Evolutionary conservation across 2,888 invertebrate genomes (phyloP).

Genomic region (Lepas anatifera): DNA sequence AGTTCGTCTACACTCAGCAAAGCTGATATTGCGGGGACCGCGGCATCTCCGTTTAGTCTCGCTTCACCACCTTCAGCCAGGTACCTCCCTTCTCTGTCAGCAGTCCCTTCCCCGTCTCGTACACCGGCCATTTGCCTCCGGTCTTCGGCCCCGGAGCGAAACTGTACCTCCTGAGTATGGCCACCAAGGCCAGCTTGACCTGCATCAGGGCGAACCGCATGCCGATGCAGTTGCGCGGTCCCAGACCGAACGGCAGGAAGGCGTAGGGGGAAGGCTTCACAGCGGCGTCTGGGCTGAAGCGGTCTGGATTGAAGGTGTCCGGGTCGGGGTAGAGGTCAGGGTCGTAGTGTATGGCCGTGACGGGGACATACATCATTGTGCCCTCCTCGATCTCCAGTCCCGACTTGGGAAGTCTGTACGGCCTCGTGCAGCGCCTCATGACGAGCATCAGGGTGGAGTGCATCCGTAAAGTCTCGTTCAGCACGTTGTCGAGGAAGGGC

Average conservation of each 20-base stretch:
- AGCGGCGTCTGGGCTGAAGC: constrained; percentile 12
- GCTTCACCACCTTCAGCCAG: not conserved
- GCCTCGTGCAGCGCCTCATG: not conserved
- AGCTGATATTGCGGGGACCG: too few relatives aligned
- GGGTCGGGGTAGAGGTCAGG: constrained; percentile 13
- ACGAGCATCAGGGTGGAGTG: constrained; percentile 30
- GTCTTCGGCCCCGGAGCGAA: not conserved
- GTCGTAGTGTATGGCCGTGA: constrained; percentile 16
- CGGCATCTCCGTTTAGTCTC: not conserved
- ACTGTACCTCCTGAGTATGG: not conserved
- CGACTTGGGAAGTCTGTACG: not conserved
- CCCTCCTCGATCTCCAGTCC: not conserved
- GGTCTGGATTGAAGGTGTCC: constrained; percentile 16
- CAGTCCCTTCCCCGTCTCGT: not conserved
- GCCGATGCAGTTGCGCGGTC: constrained; percentile 17
- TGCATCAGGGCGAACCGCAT: constrained; percentile 15
- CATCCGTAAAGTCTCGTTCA: constrained; percentile 35
- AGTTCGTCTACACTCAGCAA: too few relatives aligned
- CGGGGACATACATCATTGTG: not conserved
- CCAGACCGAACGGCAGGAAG: constrained; percentile 15
- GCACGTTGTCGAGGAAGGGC: constrained; percentile 36
- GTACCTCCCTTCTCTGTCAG: not conserved
- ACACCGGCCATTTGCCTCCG: not conserved
- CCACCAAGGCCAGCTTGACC: constrained; percentile 3
- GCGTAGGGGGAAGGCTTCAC: not conserved